phyloP scores from a whole-genome alignment of 2,888 invertebrate species.

The Standfussiana lucernea region DNA sequence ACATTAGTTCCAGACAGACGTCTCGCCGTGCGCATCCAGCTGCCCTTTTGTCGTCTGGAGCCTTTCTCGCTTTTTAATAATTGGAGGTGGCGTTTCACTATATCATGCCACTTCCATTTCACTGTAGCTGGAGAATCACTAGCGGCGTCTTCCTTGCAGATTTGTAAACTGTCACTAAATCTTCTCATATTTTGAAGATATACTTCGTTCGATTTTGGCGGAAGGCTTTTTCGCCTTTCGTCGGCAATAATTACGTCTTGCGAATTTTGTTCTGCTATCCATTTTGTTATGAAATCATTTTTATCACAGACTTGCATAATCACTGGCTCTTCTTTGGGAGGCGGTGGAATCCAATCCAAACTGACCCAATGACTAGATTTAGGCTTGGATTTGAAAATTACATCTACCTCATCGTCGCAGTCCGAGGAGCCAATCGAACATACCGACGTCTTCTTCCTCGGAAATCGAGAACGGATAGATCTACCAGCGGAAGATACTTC shows the following conservation, averaged over 20 bases:
- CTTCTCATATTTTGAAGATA: constrained; percentile 89
- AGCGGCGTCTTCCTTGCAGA: constrained; percentile 89
- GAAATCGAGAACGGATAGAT: constrained; percentile 85
- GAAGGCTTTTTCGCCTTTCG: constrained; percentile 88
- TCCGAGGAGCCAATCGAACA: constrained; percentile 90
- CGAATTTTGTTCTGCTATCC: constrained; percentile 89
- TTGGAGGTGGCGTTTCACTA: constrained; percentile 88
- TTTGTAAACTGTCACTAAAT: constrained; percentile 89
- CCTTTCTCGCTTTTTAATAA: constrained; percentile 88
- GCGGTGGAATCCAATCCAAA: constrained; percentile 89
- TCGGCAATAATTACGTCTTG: constrained; percentile 86
- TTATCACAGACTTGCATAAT: constrained; percentile 89
- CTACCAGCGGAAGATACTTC: constrained; percentile 82
- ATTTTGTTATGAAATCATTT: constrained; percentile 89
- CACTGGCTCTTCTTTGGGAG: constrained; percentile 89
- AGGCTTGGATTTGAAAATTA: constrained; percentile 90
- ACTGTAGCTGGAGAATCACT: constrained; percentile 89
- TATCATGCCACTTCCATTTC: constrained; percentile 90
- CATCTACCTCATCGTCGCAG: constrained; percentile 89
- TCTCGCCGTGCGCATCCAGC: constrained; percentile 88
- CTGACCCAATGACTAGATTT: constrained; percentile 91
- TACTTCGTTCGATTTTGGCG: constrained; percentile 88
- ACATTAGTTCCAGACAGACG: constrained; percentile 84
- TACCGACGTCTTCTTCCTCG: constrained; percentile 88
- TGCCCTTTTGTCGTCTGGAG: constrained; percentile 86